These are phyloP conservation scores for Emydocephalus ijimae DNA, from an alignment of 2,113 vertebrate genomes.

Conservation along the genomic window DNA sequence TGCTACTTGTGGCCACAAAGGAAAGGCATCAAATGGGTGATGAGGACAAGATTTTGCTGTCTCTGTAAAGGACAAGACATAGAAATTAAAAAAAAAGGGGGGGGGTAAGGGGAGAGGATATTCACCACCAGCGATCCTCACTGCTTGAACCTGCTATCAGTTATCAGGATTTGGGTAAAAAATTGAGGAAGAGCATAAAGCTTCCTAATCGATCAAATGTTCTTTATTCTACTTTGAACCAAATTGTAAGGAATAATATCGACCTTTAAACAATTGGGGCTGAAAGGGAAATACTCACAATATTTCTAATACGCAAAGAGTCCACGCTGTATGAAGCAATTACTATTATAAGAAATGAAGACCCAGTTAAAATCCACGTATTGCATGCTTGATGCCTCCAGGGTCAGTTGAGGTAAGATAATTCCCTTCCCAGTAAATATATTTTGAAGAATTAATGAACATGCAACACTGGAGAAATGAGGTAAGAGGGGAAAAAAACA, in stretches of 20 bases:
- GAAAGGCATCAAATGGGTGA: neutral
- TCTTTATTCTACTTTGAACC: neutral
- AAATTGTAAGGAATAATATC: neutral
- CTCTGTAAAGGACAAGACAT: neutral
- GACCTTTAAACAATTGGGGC: too few species aligned
- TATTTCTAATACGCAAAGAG: neutral
- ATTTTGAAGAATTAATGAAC: neutral
- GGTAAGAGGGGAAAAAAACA: neutral
- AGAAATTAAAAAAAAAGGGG: neutral
- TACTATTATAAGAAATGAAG: neutral
- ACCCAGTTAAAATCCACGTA: neutral
- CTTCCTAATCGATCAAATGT: neutral
- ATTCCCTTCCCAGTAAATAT: neutral
- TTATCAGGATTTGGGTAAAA: neutral
- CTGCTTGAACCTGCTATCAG: neutral
- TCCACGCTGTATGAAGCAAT: neutral
- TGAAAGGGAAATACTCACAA: neutral
- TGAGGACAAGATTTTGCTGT: neutral
- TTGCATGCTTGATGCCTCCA: too few species aligned
- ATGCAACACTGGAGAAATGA: neutral
- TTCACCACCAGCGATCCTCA: neutral
- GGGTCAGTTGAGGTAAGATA: neutral
- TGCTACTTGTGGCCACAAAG: neutral
- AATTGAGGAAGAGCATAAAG: neutral
- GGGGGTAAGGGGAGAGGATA: neutral